Conservation (phyloP, 2,797 vertebrate genomes). For the Mus caroli region DNA sequence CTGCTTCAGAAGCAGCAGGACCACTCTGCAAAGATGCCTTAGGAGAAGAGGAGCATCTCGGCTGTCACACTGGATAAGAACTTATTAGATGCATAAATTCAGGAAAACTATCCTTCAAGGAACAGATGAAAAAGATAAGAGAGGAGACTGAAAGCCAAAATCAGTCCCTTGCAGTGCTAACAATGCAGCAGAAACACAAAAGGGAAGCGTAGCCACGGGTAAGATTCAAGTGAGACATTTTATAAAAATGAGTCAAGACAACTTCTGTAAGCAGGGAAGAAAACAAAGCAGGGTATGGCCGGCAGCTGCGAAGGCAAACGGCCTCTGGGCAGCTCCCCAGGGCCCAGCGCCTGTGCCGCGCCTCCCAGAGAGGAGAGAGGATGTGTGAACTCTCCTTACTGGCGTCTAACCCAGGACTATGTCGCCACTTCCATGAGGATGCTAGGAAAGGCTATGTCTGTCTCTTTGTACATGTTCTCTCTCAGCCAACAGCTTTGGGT, state of each 20-base stretch:
- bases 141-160: conserved; percentile 19
- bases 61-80: conserved; percentile 60
- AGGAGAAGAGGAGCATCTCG: conserved; percentile 35
- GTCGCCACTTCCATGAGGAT: neutral
- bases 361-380: neutral
- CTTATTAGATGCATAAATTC: conserved; percentile 59
- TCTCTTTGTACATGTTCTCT: neutral
- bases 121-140: conserved; percentile 32
- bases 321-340: neutral
- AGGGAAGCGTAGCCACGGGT: neutral
- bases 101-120: conserved; percentile 55
- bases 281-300: neutral
- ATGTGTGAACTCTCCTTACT: neutral
- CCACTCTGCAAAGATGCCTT: conserved; percentile 54
- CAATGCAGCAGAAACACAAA: neutral
- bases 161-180: neutral
- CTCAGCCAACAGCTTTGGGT: neutral
- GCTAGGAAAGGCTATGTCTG: neutral
- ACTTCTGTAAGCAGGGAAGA: neutral
- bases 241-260: neutral
- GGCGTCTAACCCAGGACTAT: neutral
- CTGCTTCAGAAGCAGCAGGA: conserved; percentile 55
- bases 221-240: conserved; percentile 10
- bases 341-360: neutral
- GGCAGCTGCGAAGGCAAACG: neutral